Base-by-base conservation (phyloP, 2,113 vertebrate species). In the Procavia capensis region DNA sequence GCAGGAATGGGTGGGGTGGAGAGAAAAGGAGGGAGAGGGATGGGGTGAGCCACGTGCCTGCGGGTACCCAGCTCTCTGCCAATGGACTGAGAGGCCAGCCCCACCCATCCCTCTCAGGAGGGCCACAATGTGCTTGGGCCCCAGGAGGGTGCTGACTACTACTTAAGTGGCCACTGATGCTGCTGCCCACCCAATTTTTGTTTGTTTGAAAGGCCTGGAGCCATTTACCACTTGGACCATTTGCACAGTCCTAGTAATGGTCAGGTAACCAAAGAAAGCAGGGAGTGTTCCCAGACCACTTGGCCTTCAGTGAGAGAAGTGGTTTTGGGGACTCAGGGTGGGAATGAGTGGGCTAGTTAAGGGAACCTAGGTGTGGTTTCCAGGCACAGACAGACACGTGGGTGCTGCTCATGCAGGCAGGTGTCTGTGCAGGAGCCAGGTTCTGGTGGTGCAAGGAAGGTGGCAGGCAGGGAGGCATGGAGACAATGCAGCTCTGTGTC, bases 1-100 rank as follows among this genome's bases (percentile, higher is more conserved):
- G 76, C 43, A 1, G 96, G 88, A 96, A 89, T 95, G 90, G 96
- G 95, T 97, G 79, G 94, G 74, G 96, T 92, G 93, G 59, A 90
- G 75, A 91, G 76, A 75, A 70, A 95, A 90, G 72, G 75, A 93
- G 95, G 81, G 92, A 80, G 81, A 86, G 90, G 92, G 94, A 47
- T 63, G 25, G 90, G 86, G 59, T 54, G 45, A 97, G 93, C 95
- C 91, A 82, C 29, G 66, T 97, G 97, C 96, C 80, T 91, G 59
- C 5, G 5, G 76, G 94, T 96, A 87, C 95, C 94, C 94, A 83
- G 93, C 93, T 74, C 82, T 27, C 6, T 86, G 95, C 97, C 97
- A 96, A 88, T 94, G 95, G 94, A 74, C 84, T 54, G 36, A 0
- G 36, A 94, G 41, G 76, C 78, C 36, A 59, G 89, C 91, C 89